phyloP scores from a whole-genome alignment of 2,888 invertebrate species.

The Parasteatoda lunata region DNA sequence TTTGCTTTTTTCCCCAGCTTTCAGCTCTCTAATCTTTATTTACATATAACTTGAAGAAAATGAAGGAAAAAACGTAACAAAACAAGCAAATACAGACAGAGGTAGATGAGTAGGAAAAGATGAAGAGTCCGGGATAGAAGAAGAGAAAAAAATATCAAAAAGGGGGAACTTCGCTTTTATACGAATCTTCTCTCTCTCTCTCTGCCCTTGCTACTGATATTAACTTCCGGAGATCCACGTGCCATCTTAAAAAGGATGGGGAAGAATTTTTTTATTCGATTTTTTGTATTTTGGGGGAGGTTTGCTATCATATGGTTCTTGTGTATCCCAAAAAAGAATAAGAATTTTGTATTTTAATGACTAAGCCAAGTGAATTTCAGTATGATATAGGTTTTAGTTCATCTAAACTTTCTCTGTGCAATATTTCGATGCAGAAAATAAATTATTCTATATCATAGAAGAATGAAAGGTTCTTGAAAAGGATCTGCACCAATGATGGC shows the following conservation, averaged over 20 bases:
- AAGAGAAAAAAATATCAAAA: constrained; percentile 21
- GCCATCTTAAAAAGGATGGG: constrained; percentile 14
- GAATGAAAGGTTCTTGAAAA: no score
- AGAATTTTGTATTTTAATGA: no score
- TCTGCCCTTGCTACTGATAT: constrained; percentile 39
- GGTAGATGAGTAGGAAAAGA: not conserved
- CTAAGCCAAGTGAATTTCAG: no score
- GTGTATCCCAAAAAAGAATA: no score
- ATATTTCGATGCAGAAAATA: no score
- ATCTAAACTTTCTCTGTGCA: no score
- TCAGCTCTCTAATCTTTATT: constrained; percentile 32
- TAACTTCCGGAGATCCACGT: constrained; percentile 53
- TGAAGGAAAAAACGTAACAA: constrained; percentile 11
- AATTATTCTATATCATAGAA: no score
- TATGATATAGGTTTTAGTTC: no score
- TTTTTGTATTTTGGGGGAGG: no score
- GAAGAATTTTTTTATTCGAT: not conserved
- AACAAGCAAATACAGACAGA: constrained; percentile 6
- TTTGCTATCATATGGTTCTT: no score
- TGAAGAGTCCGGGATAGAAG: not conserved
- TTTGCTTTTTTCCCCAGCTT: not conserved
- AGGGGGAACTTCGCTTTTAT: constrained; percentile 22
- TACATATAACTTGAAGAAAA: constrained; percentile 53
- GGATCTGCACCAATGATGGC: no score
- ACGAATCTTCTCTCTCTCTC: no score